phyloP scores from a whole-genome alignment of 2,888 invertebrate species.

The Scaptomyza tumidula region DNA sequence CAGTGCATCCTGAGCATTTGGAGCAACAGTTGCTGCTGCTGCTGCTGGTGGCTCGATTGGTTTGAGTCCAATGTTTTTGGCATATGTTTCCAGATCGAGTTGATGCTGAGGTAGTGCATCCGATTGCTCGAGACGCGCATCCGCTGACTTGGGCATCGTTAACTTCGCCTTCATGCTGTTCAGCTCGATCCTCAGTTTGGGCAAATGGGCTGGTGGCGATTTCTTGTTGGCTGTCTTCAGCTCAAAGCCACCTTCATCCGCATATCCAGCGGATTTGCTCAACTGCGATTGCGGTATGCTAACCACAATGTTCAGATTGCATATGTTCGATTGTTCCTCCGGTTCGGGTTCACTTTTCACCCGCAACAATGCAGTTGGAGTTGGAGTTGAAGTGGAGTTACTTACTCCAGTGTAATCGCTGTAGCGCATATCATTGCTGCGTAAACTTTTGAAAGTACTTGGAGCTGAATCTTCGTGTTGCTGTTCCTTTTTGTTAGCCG shows the following conservation, averaged over 20 bases:
- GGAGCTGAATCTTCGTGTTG: constrained; percentile 47
- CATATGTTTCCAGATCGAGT: constrained; percentile 83
- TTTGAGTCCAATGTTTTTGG: constrained; percentile 83
- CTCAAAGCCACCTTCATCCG: constrained; percentile 79
- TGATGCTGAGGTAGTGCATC: constrained; percentile 36
- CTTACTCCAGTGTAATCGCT: constrained; percentile 73
- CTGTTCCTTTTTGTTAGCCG: constrained; percentile 51
- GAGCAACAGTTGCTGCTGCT: background rate
- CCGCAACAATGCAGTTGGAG: too few relatives aligned
- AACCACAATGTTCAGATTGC: constrained; percentile 78
- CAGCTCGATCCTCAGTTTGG: constrained; percentile 83
- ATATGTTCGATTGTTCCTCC: constrained; percentile 16
- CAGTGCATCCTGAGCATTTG: constrained; percentile 31
- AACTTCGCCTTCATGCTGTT: constrained; percentile 81
- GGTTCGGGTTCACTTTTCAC: constrained; percentile 62
- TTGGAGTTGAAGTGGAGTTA: constrained; percentile 44
- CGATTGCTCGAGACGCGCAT: constrained; percentile 67
- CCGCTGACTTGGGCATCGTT: constrained; percentile 79
- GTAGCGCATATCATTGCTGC: constrained; percentile 84
- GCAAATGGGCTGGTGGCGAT: constrained; percentile 64
- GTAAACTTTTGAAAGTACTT: constrained; percentile 83
- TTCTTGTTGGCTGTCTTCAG: constrained; percentile 83
- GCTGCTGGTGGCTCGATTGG: constrained; percentile 74
- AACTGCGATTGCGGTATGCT: constrained; percentile 83
- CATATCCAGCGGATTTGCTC: constrained; percentile 67